Base-by-base conservation (phyloP, 92 coral and sea anemone species). In the Porites lobata region DNA sequence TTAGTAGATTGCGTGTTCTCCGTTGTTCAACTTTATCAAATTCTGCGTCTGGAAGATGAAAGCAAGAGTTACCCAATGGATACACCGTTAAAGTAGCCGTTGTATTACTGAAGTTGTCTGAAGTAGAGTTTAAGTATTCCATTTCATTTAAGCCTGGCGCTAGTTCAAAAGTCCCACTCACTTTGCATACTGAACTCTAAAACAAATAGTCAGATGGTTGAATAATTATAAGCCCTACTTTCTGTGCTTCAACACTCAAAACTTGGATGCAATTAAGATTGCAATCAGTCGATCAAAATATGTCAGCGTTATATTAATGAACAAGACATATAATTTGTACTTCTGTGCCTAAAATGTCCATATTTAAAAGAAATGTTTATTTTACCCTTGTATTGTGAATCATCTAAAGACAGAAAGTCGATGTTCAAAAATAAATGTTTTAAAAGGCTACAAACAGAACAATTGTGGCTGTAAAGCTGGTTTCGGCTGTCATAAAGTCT, bases 1-100 rank as follows among this genome's bases (percentile, higher is more conserved):
- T 94, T 12, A 90, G 79, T 1, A 94, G 79, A 53, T 94, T 94
- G 76, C 84, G 82, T 26, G 77, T 74, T 80, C 67, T 80, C 21
- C 98, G 92, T 6, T 74, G 65, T 21, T 71, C 66, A 12, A 87
- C 79, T 63, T 84, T 82, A 22, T 94, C 94, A 69, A 94, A 94
- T 38, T 75, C 84, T 12, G 92, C 79, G 17, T 90, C 83, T 22
- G 94, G 96, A n/a, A 94, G 90, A 78, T 83, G 82, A 71, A 90
- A 94, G 47, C 98, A 94, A 38, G 1, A 2, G 19, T 68, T 32
- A 56, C 11, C 64, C 56, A 10, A 9, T 43, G 73, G 18, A 15
- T 22, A 0, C 9, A 15, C 13, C 38, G 59, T 50, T 47, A 73
- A 63, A 12, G 63, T 6, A 21, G 47, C 19, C 19, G 71, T 51